phyloP scores from a whole-genome alignment of 2,888 invertebrate genomes.

The Conchocele bisecta region DNA sequence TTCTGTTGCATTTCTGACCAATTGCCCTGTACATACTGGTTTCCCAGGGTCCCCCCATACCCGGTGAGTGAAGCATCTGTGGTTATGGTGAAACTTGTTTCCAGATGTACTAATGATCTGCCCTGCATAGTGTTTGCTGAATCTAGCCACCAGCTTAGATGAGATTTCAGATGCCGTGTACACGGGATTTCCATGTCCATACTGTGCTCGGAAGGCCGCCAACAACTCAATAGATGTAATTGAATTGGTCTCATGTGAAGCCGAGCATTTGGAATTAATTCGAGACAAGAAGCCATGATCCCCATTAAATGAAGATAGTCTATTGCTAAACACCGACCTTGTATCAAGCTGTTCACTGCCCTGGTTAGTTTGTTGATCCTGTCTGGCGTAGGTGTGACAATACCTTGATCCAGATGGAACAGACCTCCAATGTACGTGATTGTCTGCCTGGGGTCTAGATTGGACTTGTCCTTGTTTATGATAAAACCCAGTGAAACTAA shows the following conservation, averaged over 20 bases:
- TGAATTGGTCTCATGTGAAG: slow-evolving; percentile 25
- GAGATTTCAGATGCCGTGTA: slow-evolving; percentile 16
- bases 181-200: slow-evolving; percentile 15
- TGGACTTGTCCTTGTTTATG: slow-evolving; percentile 44
- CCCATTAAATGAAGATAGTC: slow-evolving; percentile 29
- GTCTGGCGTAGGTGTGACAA: slow-evolving; percentile 29
- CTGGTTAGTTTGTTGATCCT: slow-evolving; percentile 21
- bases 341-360: no score
- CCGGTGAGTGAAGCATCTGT: slow-evolving; percentile 41
- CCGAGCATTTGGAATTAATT: slow-evolving; percentile 9
- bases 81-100: slow-evolving; percentile 11
- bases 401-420: slow-evolving; percentile 17
- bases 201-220: slow-evolving; percentile 7
- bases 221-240: slow-evolving; percentile 11
- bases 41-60: slow-evolving; percentile 34
- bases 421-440: slow-evolving; percentile 33
- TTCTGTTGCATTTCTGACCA: slow-evolving; percentile 19
- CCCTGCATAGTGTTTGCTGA: slow-evolving; percentile 21
- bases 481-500: slow-evolving; percentile 39
- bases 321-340: no score
- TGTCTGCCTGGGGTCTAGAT: slow-evolving; percentile 17
- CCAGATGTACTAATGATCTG: slow-evolving; percentile 13
- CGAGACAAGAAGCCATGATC: slow-evolving; percentile 25
- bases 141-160: slow-evolving; percentile 35
- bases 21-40: slow-evolving; percentile 22